A percentile compares a stretch with the other conserved stretches of the same genome.
phyloP scores from a whole-genome alignment of 2,888 invertebrate species.

The Poecilobothrus nobilitatus region DNA sequence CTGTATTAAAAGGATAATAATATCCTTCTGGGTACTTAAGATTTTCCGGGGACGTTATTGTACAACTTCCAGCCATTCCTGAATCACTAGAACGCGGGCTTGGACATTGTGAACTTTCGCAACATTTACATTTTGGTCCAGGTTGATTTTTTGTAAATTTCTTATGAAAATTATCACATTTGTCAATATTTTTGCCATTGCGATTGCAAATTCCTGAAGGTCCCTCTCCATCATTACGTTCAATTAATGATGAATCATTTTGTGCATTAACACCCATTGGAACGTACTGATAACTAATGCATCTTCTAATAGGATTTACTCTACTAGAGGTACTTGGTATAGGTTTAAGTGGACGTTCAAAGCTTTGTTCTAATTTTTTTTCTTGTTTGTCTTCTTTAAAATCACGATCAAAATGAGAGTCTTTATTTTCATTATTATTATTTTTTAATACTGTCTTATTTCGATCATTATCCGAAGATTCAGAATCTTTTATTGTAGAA shows the following conservation, averaged over 20 bases:
- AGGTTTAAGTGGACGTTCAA: not conserved
- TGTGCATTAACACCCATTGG: conserved; percentile 32
- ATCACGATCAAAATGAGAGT: not conserved
- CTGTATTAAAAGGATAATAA: conserved; percentile 22
- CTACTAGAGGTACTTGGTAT: conserved; percentile 10
- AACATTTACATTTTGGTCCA: conserved; percentile 48
- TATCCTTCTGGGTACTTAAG: conserved; percentile 26
- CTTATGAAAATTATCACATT: conserved; percentile 22
- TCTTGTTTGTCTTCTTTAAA: conserved; percentile 21
- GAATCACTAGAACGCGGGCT: conserved; percentile 68
- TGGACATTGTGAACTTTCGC: conserved; percentile 54
- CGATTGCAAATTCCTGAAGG: not conserved
- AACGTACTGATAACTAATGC: conserved; percentile 47
- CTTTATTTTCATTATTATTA: not conserved
- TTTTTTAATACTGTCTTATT: conserved; percentile 35
- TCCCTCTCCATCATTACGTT: not conserved
- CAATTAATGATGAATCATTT: conserved; percentile 10
- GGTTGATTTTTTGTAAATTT: conserved; percentile 19
- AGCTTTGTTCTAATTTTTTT: conserved; percentile 10
- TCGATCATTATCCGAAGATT: conserved; percentile 22
- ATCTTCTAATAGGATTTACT: conserved; percentile 41
- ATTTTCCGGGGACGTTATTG: conserved; percentile 63
- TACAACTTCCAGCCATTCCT: conserved; percentile 76
- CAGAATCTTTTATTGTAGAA: conserved; percentile 27
- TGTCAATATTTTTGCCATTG: conserved; percentile 9